A percentile compares a stretch with the other conserved stretches of the same genome.
These are phyloP conservation scores for Archaeoteleia sp. DNA, from an alignment of 2,888 invertebrate species.

Conservation along the genomic window DNA sequence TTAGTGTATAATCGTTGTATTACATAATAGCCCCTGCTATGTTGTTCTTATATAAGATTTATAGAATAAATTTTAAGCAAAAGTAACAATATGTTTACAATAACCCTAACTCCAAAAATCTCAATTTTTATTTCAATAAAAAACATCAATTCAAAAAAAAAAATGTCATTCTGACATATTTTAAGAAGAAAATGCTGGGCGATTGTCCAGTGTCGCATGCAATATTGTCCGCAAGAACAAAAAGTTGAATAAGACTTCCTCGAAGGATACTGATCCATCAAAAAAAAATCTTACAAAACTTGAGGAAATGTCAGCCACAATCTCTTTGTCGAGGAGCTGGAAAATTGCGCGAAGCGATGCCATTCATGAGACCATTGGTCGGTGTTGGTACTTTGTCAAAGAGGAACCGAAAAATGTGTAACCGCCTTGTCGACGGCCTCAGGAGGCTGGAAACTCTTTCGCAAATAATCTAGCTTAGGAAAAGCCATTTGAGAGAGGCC, in stretches of 20 bases:
- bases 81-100: too few species aligned
- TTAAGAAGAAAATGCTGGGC: background rate
- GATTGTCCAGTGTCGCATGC: background rate
- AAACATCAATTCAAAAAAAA: background rate
- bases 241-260: slow-evolving; percentile 36
- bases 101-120: too few species aligned
- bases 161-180: slow-evolving; percentile 3
- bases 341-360: slow-evolving; percentile 41
- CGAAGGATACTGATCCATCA: slow-evolving; percentile 53
- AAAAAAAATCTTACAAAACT: slow-evolving; percentile 37
- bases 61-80: too few species aligned
- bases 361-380: slow-evolving; percentile 44
- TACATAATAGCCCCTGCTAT: too few species aligned
- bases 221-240: slow-evolving; percentile 43
- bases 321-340: slow-evolving; percentile 44
- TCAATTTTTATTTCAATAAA: background rate
- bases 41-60: too few species aligned
- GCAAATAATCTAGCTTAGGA: slow-evolving; percentile 64
- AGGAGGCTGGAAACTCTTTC: slow-evolving; percentile 68
- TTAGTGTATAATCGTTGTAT: too few species aligned
- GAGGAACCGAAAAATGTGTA: slow-evolving; percentile 56
- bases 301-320: slow-evolving; percentile 46
- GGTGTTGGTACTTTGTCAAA: slow-evolving; percentile 55
- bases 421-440: slow-evolving; percentile 53
- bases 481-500: slow-evolving; percentile 41